Base-by-base conservation (phyloP, 53 echinoderm and acorn worm genomes). In the Henricia sp. region DNA sequence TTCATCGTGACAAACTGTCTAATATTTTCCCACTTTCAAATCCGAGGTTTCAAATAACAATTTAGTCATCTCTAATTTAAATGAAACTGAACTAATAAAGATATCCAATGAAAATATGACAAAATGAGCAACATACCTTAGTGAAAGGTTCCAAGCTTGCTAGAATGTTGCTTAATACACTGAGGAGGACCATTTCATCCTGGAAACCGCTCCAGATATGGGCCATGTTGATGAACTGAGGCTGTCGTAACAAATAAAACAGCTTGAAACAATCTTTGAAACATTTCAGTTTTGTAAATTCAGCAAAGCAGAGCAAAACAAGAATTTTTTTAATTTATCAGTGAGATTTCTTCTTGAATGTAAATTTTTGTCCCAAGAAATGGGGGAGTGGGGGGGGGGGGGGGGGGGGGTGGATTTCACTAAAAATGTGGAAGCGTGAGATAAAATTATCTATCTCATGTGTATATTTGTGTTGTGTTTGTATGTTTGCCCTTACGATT, bases 191-290 rank as follows among this genome's bases (percentile, higher is more conserved):
- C 96, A 96, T 96, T 90, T 96, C 96, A 72, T 96, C 96, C 56
- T 96, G 96, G 57, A 96, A 96, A 9, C 96, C 92, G 70, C 96
- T 96, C 96, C 96, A 96, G 87, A 96, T 91, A 68, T 94, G 93
- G n/a, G 96, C 89, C 34, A 96, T 82, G 69, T 94, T 96, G 94
- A 96, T 96, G 72, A 96, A 96, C 73, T 96, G 96, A 37, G 96
- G 96, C 96, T 96, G 82, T n/a, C n/a, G n/a, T n/a, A n/a, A n/a
- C n/a, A n/a, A n/a, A n/a, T n/a, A n/a, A n/a, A n/a, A n/a, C n/a
- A n/a, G n/a, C n/a, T n/a, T n/a, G n/a, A n/a, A n/a, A n/a, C n/a
- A n/a, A n/a, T n/a, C n/a, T n/a, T n/a, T n/a, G n/a, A n/a, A n/a
- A n/a, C n/a, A n/a, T n/a, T n/a, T n/a, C n/a, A n/a, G n/a, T n/a